A percentile compares a stretch with the other conserved stretches of the same genome.
These are phyloP conservation scores for Globia sparganii DNA, from an alignment of 2,888 invertebrate species.

Conservation along the genomic window DNA sequence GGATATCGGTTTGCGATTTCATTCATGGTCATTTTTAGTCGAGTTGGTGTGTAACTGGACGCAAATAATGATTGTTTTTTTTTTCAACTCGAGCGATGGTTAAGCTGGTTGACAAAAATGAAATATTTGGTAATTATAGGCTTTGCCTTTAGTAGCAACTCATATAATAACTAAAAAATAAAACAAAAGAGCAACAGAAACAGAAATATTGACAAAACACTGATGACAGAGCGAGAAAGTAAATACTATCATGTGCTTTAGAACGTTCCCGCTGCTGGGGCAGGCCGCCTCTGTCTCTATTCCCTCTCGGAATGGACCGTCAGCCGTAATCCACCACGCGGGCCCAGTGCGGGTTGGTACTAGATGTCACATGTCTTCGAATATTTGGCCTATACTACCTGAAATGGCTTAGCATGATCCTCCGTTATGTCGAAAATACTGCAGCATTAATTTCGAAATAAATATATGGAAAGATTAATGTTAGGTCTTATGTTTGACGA, in stretches of 20 bases:
- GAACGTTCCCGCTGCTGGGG: background rate
- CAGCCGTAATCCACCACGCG: background rate
- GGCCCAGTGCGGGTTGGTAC: background rate
- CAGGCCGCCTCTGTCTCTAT: no score
- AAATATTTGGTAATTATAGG: background rate
- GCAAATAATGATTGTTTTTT: conserved; percentile 13
- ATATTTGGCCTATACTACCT: no score
- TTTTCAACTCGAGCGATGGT: conserved; percentile 1
- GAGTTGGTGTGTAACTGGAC: conserved; percentile 5
- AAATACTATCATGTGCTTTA: background rate
- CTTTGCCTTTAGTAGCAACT: background rate
- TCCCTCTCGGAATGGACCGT: background rate
- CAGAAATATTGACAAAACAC: background rate
- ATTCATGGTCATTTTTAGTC: conserved; percentile 31
- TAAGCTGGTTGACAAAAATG: background rate
- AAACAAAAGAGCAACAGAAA: background rate
- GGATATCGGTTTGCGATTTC: conserved; percentile 13
- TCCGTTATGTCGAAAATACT: no score
- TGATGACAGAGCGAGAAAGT: background rate
- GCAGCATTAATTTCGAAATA: no score
- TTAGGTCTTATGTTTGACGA: no score
- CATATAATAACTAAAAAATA: background rate
- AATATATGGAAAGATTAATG: no score
- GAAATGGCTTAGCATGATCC: no score
- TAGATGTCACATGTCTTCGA: background rate